Evolutionary conservation across 2,888 invertebrate species (phyloP).

Genomic region (Furcula furcula): DNA sequence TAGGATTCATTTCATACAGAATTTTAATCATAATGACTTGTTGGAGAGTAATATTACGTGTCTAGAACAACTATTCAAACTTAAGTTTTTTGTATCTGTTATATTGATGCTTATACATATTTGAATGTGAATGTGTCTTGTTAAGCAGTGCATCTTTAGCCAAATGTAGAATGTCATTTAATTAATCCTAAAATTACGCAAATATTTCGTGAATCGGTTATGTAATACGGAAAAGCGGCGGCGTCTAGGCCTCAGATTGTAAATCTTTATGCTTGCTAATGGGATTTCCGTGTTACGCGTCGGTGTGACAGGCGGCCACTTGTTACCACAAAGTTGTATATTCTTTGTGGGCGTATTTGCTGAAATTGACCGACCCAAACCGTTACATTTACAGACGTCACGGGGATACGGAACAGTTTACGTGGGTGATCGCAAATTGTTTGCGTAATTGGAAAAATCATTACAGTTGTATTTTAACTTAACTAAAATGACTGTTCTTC

Average conservation of each 20-base stretch:
- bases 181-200: slow-evolving; percentile 26
- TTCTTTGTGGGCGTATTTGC: slow-evolving; percentile 25
- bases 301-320: slow-evolving; percentile 36
- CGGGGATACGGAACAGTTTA: slow-evolving; percentile 14
- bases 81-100: no score
- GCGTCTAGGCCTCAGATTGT: slow-evolving; percentile 15
- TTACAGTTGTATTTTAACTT: background rate
- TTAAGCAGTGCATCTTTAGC: slow-evolving; percentile 9
- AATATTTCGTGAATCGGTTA: slow-evolving; percentile 10
- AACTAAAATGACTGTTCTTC: no score
- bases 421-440: slow-evolving; percentile 28
- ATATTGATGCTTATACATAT: no score
- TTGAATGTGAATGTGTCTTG: background rate
- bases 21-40: no score
- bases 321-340: slow-evolving; percentile 26
- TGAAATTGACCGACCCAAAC: slow-evolving; percentile 24
- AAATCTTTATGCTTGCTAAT: slow-evolving; percentile 33
- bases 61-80: no score
- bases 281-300: slow-evolving; percentile 37
- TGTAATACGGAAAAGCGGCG: slow-evolving; percentile 7
- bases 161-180: slow-evolving; percentile 21
- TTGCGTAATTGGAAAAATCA: slow-evolving; percentile 2
- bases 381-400: slow-evolving; percentile 28
- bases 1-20: no score
- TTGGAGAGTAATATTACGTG: no score